Base-by-base conservation (phyloP, 2,888 invertebrate genomes). In the Catocala sponsa region DNA sequence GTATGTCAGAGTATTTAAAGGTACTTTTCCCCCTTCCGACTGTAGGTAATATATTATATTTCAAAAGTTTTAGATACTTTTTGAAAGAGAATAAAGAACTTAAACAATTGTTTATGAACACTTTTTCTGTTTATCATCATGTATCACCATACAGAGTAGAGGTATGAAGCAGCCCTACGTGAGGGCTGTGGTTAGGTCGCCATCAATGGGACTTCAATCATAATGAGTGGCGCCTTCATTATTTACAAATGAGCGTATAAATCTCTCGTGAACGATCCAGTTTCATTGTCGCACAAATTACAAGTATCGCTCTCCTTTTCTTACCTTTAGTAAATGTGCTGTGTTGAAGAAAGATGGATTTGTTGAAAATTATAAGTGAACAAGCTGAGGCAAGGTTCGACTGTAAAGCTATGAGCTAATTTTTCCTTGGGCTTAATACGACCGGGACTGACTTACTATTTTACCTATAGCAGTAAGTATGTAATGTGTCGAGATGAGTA, bases 221-320 rank as follows among this genome's bases (percentile, higher is more conserved):
- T 91, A 91, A 92, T 91, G 91, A 91, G 89, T 91, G 94, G 94
- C 94, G 92, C 92, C 92, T 90, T 87, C 90, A 91, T 91, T 91
- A 92, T 91, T 89, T 90, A 91, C 91, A 91, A 92, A 92, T 92
- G 91, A 91, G 84, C 82, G 90, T 85, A 91, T 93, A 91, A 91
- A 91, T 92, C 91, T 90, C 83, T 80, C 81, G 79, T 74, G 87
- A 90, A 89, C 85, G 85, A 88, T 87, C 82, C 82, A 75, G 81
- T 78, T 76, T 76, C 71, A 76, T 78, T 83, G 79, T 80, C 80
- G 80, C 78, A 82, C 82, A 86, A 87, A 87, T 87, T 84, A 83
- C 81, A 68, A 76, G 52, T 59, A 46, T 51, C 49, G 7, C 59
- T 51, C 4, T 80, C 79, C 65, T 70, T 65, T 60, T 86, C 68